Evolutionary conservation across 1,140 invertebrate species (phyloP), one percentile per base, ranked within the genome.

Genomic region (Drosophila dunni): DNA sequence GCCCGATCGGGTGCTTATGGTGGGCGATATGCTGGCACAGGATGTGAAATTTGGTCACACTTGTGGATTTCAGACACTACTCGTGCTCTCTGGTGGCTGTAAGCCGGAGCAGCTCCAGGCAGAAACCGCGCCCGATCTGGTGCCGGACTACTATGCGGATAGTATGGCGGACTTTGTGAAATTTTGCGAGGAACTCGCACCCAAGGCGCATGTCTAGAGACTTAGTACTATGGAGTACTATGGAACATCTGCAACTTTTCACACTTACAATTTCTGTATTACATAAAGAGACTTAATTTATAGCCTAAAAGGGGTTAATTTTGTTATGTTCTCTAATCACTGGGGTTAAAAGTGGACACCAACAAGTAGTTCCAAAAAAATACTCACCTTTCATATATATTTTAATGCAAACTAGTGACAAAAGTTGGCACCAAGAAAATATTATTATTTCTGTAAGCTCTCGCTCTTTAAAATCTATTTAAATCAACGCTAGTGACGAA

Each of bases 11-110:
- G 94, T 94, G n/a, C 91, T 95, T 0, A 94, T 95, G 77, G 93
- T 95, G 62, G 94, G 94, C 8, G 94, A 95, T 50, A 94, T 94
- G 94, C 93, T 94, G n/a, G 92, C 93, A 13, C 92, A 94, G 77
- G 94, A 95, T 60, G 92, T 95, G 7, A 92, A 91, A 36, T 93
- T 95, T 20, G 94, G 93, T 0, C 92, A 90, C 3, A 68, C 91
- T 2, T 93, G 92, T 2, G 94, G 94, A 7, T 95, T 95, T 68
- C 92, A 94, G 71, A 94, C 94, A 0, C 70, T 94, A 20, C 79
- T 94, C 7, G 93, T 94, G 0, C 84, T 94, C 17, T 93, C 93
- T 38, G 93, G 93, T 38, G 79, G 90, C 34, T 91, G 92, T 1
- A 86, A 85, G 11, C 80, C 93, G 36, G 82, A 93, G 0, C 73